Percentiles rank a stretch among this genome's conserved stretches.
These are phyloP conservation scores for Pherbina coryleti DNA, from an alignment of 2,888 invertebrate species.

Conservation along the genomic window DNA sequence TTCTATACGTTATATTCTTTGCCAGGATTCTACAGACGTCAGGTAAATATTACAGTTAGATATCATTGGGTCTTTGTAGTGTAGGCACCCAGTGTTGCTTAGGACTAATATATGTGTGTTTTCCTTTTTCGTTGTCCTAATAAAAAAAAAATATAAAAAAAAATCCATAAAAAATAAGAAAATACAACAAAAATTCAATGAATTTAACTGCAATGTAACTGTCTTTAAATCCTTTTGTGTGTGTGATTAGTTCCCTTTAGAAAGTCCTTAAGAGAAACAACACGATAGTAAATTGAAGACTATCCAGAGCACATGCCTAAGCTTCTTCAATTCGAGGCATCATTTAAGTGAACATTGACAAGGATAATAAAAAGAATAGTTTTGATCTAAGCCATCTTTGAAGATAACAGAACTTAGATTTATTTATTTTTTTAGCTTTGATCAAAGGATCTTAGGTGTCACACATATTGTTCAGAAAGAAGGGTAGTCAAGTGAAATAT, in stretches of 20 bases:
- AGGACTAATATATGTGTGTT: neutral
- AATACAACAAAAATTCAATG: neutral
- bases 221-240: neutral
- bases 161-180: neutral
- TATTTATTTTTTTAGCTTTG: no score
- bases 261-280: neutral
- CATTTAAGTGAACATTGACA: no score
- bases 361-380: no score
- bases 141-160: neutral
- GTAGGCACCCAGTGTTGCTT: slow-evolving; percentile 10
- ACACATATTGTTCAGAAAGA: no score
- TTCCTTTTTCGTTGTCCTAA: neutral
- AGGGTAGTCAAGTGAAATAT: no score
- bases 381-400: no score
- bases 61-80: neutral
- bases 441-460: no score
- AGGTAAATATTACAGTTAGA: slow-evolving; percentile 29
- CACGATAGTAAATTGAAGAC: neutral
- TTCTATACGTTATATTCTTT: neutral
- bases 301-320: no score
- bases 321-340: no score
- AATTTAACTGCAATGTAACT: neutral
- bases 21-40: slow-evolving; percentile 22
- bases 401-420: no score
- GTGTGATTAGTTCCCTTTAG: slow-evolving; percentile 6